These are phyloP conservation scores for Craseonycteris thonglongyai DNA, from an alignment of 2,113 vertebrate genomes.

Conservation along the genomic window DNA sequence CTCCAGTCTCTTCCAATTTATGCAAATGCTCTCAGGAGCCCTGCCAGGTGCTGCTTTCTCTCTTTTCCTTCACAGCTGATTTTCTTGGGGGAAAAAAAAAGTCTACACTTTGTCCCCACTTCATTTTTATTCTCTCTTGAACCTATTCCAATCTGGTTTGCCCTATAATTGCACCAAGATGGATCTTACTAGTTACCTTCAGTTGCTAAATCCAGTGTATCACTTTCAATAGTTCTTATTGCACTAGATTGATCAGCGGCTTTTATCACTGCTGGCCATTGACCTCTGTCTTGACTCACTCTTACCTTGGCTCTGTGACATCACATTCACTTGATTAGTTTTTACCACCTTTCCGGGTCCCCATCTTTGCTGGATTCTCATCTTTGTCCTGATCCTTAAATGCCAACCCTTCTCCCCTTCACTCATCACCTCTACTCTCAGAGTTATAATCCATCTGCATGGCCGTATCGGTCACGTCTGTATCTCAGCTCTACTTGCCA, in stretches of 20 bases:
- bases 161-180: not conserved
- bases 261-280: not conserved
- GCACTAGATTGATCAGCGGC: not conserved
- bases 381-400: not conserved
- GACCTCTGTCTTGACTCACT: not conserved
- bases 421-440: not conserved
- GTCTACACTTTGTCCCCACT: not conserved
- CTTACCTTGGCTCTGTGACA: not conserved
- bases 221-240: not conserved
- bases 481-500: not conserved
- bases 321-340: not conserved
- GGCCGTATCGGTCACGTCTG: not conserved
- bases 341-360: not conserved
- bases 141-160: not conserved
- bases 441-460: not conserved
- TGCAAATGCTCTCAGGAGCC: not conserved
- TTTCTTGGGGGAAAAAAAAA: not conserved
- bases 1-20: not conserved
- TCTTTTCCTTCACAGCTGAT: not conserved
- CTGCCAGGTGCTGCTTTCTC: not conserved
- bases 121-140: not conserved
- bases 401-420: not conserved
- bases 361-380: not conserved
- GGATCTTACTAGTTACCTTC: not conserved
- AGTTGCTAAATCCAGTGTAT: not conserved